A percentile compares a stretch with the other conserved stretches of the same genome.
Conservation (phyloP, 1,140 invertebrate species). For the Leucophenga varia region DNA sequence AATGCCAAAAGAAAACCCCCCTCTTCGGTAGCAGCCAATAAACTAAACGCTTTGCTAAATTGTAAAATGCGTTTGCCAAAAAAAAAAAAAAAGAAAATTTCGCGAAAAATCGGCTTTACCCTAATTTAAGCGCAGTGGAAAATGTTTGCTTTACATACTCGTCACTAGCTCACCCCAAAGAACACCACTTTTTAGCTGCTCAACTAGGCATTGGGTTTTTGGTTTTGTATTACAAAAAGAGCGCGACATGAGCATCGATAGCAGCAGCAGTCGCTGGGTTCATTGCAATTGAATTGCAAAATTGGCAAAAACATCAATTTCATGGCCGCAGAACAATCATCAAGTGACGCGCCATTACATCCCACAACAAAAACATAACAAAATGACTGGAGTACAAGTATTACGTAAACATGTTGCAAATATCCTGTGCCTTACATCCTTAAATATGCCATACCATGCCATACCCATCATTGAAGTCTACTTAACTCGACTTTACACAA, state of each 20-base stretch:
- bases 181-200: neutral
- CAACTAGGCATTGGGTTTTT: slow-evolving; percentile 15
- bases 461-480: slow-evolving; percentile 35
- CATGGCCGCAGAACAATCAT: slow-evolving; percentile 56
- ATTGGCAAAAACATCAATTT: slow-evolving; percentile 57
- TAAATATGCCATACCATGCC: too few relatives aligned
- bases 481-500: slow-evolving; percentile 56
- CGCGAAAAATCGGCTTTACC: slow-evolving; percentile 42
- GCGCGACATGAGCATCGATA: too few relatives aligned
- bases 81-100: slow-evolving; percentile 18
- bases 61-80: slow-evolving; percentile 21
- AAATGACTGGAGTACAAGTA: slow-evolving; percentile 23
- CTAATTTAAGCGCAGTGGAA: too few relatives aligned
- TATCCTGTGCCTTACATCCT: slow-evolving; percentile 30
- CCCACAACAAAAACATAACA: slow-evolving; percentile 29
- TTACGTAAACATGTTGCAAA: slow-evolving; percentile 54
- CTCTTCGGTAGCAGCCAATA: slow-evolving; percentile 37
- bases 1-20: slow-evolving; percentile 6
- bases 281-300: slow-evolving; percentile 56
- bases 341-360: slow-evolving; percentile 52
- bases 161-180: slow-evolving; percentile 37
- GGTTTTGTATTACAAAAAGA: slow-evolving; percentile 46
- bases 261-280: too few relatives aligned
- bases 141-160: slow-evolving; percentile 52
- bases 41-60: slow-evolving; percentile 43